phyloP scores from a whole-genome alignment of 2,888 invertebrate species.

The Hermaeophaga mercurialis region DNA sequence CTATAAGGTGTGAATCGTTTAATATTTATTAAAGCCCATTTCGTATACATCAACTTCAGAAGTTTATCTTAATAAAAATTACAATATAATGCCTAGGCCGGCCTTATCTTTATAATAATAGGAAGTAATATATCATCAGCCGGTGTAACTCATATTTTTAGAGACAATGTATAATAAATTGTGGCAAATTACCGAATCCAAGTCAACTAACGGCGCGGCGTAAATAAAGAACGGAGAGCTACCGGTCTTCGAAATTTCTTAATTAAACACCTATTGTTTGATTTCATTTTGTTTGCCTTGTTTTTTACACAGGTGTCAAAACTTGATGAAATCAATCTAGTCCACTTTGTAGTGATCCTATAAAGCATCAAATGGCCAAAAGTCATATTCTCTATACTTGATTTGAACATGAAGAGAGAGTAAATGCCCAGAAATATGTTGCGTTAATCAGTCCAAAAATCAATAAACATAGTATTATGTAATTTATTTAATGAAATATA shows the following conservation, averaged over 20 bases:
- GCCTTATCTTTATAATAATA: slow-evolving; percentile 12
- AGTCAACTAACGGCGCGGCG: slow-evolving; percentile 3
- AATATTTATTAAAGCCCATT: slow-evolving; percentile 3
- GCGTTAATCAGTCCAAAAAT: too few relatives aligned
- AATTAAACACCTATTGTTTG: slow-evolving; percentile 13
- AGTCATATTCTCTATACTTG: too few relatives aligned
- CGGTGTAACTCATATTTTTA: slow-evolving; percentile 17
- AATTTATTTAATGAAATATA: too few relatives aligned
- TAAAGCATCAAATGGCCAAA: too few relatives aligned
- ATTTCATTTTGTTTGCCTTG: not conserved
- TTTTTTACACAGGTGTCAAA: not conserved
- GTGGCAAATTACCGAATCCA: slow-evolving; percentile 23
- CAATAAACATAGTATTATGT: too few relatives aligned
- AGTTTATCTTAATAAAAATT: slow-evolving; percentile 1
- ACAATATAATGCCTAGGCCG: not conserved
- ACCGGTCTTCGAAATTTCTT: slow-evolving; percentile 13
- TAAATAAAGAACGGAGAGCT: slow-evolving; percentile 5
- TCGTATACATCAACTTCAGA: not conserved
- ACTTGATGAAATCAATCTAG: not conserved
- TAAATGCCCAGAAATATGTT: too few relatives aligned
- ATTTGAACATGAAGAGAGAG: too few relatives aligned
- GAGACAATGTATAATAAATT: slow-evolving; percentile 24
- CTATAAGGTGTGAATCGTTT: slow-evolving; percentile 9
- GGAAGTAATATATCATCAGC: slow-evolving; percentile 20
- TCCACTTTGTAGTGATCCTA: too few relatives aligned